Evolutionary conservation across 2,797 vertebrate species (phyloP).

Genomic region (Vultur gryphus): DNA sequence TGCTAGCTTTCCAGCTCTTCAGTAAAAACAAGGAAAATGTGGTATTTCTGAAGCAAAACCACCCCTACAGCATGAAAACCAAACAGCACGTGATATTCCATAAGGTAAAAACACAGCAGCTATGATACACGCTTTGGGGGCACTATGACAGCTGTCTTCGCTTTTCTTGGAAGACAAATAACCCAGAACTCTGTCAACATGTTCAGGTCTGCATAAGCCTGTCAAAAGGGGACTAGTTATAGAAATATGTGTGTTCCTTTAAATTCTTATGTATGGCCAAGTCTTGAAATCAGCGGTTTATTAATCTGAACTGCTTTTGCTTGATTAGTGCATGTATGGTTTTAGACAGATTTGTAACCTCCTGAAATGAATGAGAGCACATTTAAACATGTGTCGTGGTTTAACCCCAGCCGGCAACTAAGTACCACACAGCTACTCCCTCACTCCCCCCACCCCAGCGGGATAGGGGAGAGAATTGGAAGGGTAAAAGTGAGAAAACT

Average conservation of each 20-base stretch:
- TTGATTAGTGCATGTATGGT: background rate
- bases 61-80: background rate
- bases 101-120: background rate
- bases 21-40: background rate
- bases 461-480: background rate
- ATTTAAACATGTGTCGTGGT: background rate
- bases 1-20: background rate
- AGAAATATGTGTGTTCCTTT: accelerated
- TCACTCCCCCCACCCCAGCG: too few relatives aligned
- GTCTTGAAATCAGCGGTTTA: background rate
- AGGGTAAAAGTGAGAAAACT: background rate
- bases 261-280: background rate
- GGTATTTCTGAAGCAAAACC: background rate
- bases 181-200: background rate
- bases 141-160: background rate
- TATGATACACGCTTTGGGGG: background rate
- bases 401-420: background rate
- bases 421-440: background rate
- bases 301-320: background rate
- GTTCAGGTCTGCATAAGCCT: background rate
- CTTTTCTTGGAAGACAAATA: background rate
- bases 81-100: background rate
- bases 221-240: background rate
- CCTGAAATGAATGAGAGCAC: background rate
- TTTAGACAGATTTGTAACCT: background rate